Base-by-base conservation (phyloP, 2,113 vertebrate species). In the Hydrochoerus hydrochaeris region DNA sequence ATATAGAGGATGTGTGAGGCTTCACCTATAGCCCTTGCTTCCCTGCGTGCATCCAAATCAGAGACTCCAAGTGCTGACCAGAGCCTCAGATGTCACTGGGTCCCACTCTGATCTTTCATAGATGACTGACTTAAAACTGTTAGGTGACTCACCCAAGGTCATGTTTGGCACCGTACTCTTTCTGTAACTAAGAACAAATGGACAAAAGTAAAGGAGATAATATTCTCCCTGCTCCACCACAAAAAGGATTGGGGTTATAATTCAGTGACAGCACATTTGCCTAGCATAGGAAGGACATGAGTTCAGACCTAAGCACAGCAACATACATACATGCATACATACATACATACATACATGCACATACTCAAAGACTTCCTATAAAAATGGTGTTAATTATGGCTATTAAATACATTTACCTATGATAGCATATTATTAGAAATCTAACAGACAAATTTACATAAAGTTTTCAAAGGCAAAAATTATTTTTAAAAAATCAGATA, bases 401-500 rank as follows among this genome's bases (percentile, higher is more conserved):
- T 60, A 26, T 20, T 71, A 86, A 93, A 63, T 85, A 52, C 58
- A 85, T 5, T 62, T 69, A 90, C 20, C 24, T n/a, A 77, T 57
- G 58, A 91, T 65, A 69, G 22, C 1, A 16, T 63, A 26, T 38
- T 58, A 65, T 92, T 44, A 81, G 57, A 84, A 90, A 92, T 22
- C 44, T 38, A 91, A 77, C 57, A 77, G 82, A 86, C 49, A 44
- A 8, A 44, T 1, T 77, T 0, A 38, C 3, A 65, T 73, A 16
- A 44, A 44, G 30, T 88, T 71, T 96, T 63, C 81, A 85, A 88
- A 62, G 57, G 14, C 67, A 92, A 95, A 41, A 91, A 63, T 54
- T 89, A 30, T 35, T 54, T 69, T 97, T 35, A 30, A 85, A 80
- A 62, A 94, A 30, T 57, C 81, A 97, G 67, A 89, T 67, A 52